A percentile compares a stretch with the other conserved stretches of the same genome.
Conservation (phyloP, 2,113 vertebrate genomes). For the Caranx ignobilis region DNA sequence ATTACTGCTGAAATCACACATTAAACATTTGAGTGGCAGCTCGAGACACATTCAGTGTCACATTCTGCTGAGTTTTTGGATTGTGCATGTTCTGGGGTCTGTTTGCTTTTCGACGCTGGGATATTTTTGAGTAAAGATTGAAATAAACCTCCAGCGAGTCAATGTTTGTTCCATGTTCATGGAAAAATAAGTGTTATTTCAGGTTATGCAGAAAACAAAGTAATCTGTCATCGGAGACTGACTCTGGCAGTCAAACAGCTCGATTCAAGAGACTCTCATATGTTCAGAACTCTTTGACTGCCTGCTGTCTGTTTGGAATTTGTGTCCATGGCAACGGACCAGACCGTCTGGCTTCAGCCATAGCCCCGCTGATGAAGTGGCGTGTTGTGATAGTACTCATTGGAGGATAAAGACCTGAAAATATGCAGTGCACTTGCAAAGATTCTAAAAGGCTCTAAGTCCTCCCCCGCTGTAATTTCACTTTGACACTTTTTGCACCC, state of each 20-base stretch:
- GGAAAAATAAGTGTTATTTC: not conserved
- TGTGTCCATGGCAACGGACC: slow-evolving; percentile 71
- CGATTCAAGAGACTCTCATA: slow-evolving; percentile 35
- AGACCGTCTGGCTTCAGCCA: slow-evolving; percentile 64
- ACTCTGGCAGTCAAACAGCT: slow-evolving; percentile 27
- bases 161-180: not conserved
- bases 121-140: too few relatives aligned
- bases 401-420: slow-evolving; percentile 19
- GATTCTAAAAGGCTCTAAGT: not conserved
- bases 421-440: slow-evolving; percentile 14
- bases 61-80: too few relatives aligned
- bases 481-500: not conserved
- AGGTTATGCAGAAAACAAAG: not conserved
- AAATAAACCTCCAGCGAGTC: too few relatives aligned
- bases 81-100: too few relatives aligned
- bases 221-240: not conserved
- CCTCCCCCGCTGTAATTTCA: slow-evolving; percentile 8
- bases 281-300: slow-evolving; percentile 52
- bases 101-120: too few relatives aligned
- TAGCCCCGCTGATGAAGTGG: slow-evolving; percentile 40
- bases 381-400: slow-evolving; percentile 36
- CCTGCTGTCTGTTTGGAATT: slow-evolving; percentile 63
- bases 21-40: too few relatives aligned
- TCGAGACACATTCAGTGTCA: too few relatives aligned
- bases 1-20: too few relatives aligned